Base-by-base conservation (phyloP, 2,888 invertebrate genomes). In the Temnothorax unifasciatus region DNA sequence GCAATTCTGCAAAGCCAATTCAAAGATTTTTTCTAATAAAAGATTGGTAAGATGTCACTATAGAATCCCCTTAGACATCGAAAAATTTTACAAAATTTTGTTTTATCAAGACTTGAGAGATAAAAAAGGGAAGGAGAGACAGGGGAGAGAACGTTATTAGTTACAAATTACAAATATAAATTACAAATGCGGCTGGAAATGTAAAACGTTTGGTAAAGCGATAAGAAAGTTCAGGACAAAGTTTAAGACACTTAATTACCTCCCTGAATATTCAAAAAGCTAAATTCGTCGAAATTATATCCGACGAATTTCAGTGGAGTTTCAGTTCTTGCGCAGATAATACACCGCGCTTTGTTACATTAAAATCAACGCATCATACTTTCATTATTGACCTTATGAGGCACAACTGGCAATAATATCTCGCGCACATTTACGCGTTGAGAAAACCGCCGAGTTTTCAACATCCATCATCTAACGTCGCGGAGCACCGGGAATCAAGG, bases 401-500 rank as follows among this genome's bases (percentile, higher is more conserved):
- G 38, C 38, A 18, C 25, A 73, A 61, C 59, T 38, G 47, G 25
- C 38, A 69, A 59, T 76, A 66, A 77, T 73, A 73, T 81, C 73
- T 71, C 59, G 50, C 34, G 25, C 61, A 59, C 73, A 73, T 52
- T 59, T 8, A 34, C 47, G 18, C 47, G 18, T 38, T 21, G 25
- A 8, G 25, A 21, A 47, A 47, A 50, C 38, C 38, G 18, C 4
- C 25, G 79, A 61, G 79, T 59, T 81, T 73, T 73, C 73, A 81
- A 50, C 79, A 81, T 81, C 73, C 38, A 81, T 81, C 79, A 81
- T 81, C 59, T 21, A 25, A 47, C 38, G 15, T 77, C 34, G 25
- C 38, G n/a, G n/a, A 47, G 34, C 79, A 25, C 79, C 25, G 50
- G 18, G 79, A 81, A 81, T 81, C 73, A 81, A 77, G 79, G 79